Conservation (phyloP, 2,888 invertebrate species). For the Polydrusus cervinus region DNA sequence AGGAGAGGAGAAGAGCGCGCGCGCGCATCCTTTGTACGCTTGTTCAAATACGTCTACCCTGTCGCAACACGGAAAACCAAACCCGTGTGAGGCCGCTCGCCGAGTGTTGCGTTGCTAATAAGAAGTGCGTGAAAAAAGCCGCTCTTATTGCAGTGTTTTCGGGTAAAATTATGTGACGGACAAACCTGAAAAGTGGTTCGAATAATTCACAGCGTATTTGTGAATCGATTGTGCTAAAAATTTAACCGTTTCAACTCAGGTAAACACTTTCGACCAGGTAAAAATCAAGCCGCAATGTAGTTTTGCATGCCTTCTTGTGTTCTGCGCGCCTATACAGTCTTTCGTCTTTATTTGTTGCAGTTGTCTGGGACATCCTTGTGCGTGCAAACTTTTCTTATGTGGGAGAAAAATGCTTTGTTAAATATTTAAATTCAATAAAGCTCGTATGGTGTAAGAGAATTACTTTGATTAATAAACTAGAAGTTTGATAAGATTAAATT, state of each 20-base stretch:
- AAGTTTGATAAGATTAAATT: conserved; percentile 51
- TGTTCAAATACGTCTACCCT: conserved; percentile 60
- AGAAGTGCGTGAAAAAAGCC: conserved; percentile 58
- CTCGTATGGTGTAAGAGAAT: conserved; percentile 6
- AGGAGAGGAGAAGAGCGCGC: conserved; percentile 47
- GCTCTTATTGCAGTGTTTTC: conserved; percentile 57
- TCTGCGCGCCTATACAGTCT: conserved; percentile 60
- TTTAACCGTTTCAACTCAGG: conserved; percentile 32
- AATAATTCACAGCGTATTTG: conserved; percentile 54
- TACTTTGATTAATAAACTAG: conserved; percentile 15
- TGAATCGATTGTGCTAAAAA: conserved; percentile 36
- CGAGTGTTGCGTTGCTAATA: conserved; percentile 49
- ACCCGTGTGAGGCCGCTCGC: conserved; percentile 55
- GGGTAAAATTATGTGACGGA: conserved; percentile 59
- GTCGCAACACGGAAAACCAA: conserved; percentile 64
- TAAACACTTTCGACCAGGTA: conserved; percentile 56
- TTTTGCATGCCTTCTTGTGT: conserved; percentile 59
- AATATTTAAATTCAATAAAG: conserved; percentile 7
- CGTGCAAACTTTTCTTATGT: conserved; percentile 36
- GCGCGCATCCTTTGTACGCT: conserved; percentile 58
- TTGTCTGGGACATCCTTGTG: conserved; percentile 37
- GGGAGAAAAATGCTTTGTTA: conserved; percentile 5
- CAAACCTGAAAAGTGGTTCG: conserved; percentile 55
- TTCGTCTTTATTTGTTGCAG: conserved; percentile 48
- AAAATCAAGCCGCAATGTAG: conserved; percentile 57